Base-by-base conservation (phyloP, 2,113 vertebrate species). In the Entomyzon cyanotis region DNA sequence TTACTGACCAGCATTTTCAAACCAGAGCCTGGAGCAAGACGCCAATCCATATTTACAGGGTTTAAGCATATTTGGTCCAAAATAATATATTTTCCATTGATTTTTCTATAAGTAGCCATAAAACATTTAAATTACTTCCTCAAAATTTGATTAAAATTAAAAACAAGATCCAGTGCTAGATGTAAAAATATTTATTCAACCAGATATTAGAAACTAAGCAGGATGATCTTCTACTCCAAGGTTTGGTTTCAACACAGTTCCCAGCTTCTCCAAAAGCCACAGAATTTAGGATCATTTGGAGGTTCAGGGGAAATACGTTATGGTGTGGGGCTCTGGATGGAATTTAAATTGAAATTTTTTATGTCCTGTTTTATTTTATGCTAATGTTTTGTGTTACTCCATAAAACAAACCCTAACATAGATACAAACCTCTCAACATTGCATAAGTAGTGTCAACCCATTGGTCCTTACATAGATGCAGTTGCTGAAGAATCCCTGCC, bases 1-100 rank as follows among this genome's bases (percentile, higher is more conserved):
- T 81, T 78, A 93, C 71, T 52, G 64, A 84, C 80, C 71, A 92
- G 46, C 56, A 81, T 77, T 90, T 90, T 92, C 56, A 92, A 93
- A 59, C 4, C 25, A 71, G 50, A 90, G 33, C 22, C n/a, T 70
- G 53, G 37, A 80, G 25, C 46, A 90, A 63, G 42, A 67, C 41
- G 59, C n/a, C 70, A 84, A 93, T 46, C 42, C 15, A 74, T 80
- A 47, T 39, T 69, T 42, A 55, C 16, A 7, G 3, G 0, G 11
- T 83, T 95, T 87, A 85, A 74, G 30, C 41, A 67, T 68, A n/a
- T 84, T 87, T 96, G 44, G 35, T 28, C 56, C 31, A 67, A 64
- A 56, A 47, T 78, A 7, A 90, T 75, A 39, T 13, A 49, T 44
- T 65, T 86, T 37, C 5, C 17, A 85, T 47, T 90, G 71, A 70